Percentiles rank a stretch among this genome's conserved stretches.
phyloP scores from a whole-genome alignment of 2,113 vertebrate species.

The Fregetta grallaria region DNA sequence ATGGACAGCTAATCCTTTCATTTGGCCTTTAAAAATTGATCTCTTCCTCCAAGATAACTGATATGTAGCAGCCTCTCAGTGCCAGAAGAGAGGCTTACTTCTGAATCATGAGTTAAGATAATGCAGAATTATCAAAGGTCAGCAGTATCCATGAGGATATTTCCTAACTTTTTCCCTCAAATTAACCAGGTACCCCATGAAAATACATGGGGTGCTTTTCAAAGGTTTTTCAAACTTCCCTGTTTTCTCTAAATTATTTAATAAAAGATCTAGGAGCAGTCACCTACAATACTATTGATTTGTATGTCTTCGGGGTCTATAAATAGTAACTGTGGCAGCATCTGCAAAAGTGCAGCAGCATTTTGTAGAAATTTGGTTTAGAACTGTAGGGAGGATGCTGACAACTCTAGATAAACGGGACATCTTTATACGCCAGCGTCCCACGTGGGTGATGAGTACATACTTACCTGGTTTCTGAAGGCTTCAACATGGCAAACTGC shows the following conservation, averaged over 20 bases:
- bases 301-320: not conserved
- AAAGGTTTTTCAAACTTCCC: not conserved
- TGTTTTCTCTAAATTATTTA: not conserved
- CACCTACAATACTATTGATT: not conserved
- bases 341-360: not conserved
- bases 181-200: not conserved
- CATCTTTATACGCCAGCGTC: not conserved
- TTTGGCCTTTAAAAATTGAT: slow-evolving; percentile 39
- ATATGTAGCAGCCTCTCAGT: not conserved
- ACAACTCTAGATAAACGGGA: not conserved
- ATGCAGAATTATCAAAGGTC: not conserved
- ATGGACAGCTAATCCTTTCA: not conserved
- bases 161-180: not conserved
- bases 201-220: not conserved
- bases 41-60: not conserved
- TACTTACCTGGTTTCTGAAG: not conserved
- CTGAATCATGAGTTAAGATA: not conserved
- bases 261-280: not conserved
- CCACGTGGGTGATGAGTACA: rapidly evolving
- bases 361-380: not conserved
- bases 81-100: not conserved
- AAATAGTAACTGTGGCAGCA: not conserved
- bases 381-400: not conserved
- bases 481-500: not conserved
- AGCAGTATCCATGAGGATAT: not conserved